These are phyloP conservation scores for Scopus umbretta DNA, from an alignment of 2,113 vertebrate genomes.

Conservation along the genomic window DNA sequence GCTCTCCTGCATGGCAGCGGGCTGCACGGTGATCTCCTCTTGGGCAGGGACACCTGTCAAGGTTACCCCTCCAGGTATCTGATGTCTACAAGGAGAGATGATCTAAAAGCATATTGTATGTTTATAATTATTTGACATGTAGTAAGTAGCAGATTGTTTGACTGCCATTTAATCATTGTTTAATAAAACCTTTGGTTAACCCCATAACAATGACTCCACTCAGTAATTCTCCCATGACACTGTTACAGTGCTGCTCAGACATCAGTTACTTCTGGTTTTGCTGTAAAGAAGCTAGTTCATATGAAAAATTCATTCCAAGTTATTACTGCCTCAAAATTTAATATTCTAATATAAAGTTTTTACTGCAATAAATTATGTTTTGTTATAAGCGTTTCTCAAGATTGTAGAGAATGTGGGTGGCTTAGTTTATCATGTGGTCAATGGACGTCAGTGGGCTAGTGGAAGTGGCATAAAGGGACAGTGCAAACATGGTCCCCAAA, in stretches of 20 bases:
- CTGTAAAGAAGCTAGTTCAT: neutral
- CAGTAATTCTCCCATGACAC: rapidly evolving
- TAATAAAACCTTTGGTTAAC: neutral
- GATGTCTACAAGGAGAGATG: neutral
- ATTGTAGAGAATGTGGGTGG: neutral
- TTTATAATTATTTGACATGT: neutral
- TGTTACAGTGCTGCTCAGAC: neutral
- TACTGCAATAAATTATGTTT: neutral
- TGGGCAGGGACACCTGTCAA: neutral
- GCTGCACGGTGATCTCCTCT: neutral
- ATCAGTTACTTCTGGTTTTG: neutral
- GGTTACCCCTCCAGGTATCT: neutral
- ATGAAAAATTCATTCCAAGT: neutral
- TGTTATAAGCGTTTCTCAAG: neutral
- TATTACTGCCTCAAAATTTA: neutral
- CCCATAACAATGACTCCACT: neutral
- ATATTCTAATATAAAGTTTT: neutral
- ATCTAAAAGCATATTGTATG: neutral
- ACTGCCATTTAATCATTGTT: neutral
- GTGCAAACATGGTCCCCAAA: neutral
- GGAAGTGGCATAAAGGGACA: neutral
- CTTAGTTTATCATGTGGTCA: neutral
- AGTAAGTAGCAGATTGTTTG: neutral
- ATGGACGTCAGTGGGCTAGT: neutral
- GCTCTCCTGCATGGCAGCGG: neutral